Evolutionary conservation across 2,888 invertebrate species (phyloP), one percentile per base, ranked within the genome.

Genomic region (Halocaridina rubra): DNA sequence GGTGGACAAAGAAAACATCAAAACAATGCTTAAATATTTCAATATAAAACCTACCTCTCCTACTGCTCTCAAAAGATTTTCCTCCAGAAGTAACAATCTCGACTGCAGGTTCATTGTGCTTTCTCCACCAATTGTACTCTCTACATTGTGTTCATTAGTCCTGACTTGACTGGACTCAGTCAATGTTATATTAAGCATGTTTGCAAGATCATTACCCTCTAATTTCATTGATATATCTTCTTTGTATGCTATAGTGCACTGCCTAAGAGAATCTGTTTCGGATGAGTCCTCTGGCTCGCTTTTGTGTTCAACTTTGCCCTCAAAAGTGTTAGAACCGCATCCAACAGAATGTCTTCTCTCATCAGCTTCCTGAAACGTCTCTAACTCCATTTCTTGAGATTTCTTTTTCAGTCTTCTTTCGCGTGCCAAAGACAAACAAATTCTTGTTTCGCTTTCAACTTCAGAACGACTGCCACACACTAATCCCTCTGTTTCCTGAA

Each of bases 111-210:
- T 27, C 16, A 16, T 16, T 5, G 7, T 39, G 22, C n/a, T 29
- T 3, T 19, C 33, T 13, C 27, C 8, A n/a, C 16, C 8, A 22
- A 16, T 27, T 30, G 30, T 29, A 61, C 27, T n/a, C 30, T 2
- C 24, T 29, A 59, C 33, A 30, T 29, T 19, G 22, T 30, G 8
- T 69, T 27, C 13, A 33, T 22, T 19, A 53, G 39, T 33, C 39
- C 76, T 30, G 22, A 5, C 22, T 7, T 1, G 2, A 39, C n/a
- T 64, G 33, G 33, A 33, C n/a, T 74, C 72, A 8, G 3, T 80
- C 24, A 80, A 61, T 3, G 80, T 80, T 30, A 72, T 33, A 39
- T 59, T 72, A 22, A 80, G 39, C 22, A 72, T 19, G 27, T 72
- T 22, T 32, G 59, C 32, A 61, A 80, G 72, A 7, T 69, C 57